Percentiles rank a stretch among this genome's conserved stretches.
Evolutionary conservation across 1,140 invertebrate genomes (phyloP).

Genomic region (Frieseomelitta varia): DNA sequence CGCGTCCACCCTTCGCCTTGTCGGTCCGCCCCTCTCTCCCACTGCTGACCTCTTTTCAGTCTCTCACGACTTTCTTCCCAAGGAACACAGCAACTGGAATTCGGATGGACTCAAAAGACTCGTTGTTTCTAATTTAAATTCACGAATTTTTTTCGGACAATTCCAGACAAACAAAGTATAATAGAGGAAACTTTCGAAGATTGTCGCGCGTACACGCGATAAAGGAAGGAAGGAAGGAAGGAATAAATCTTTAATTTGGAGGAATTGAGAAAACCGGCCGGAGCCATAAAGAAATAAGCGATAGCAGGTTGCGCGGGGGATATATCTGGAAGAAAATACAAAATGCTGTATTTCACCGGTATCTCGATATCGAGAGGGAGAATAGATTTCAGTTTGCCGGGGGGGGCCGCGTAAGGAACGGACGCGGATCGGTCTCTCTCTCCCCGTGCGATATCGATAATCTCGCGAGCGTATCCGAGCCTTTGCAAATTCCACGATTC

Average conservation of each 20-base stretch:
- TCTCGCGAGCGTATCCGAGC: neutral
- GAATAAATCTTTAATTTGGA: neutral
- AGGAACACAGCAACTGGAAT: slow-evolving; percentile 14
- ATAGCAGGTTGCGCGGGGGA: neutral
- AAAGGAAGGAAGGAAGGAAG: too few species aligned
- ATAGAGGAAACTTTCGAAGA: too few species aligned
- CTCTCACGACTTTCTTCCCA: slow-evolving; percentile 14
- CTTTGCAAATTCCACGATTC: slow-evolving; percentile 23
- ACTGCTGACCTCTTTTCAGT: slow-evolving; percentile 25
- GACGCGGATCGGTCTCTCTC: neutral
- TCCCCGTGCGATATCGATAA: slow-evolving; percentile 20
- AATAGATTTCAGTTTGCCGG: neutral
- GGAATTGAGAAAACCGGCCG: neutral
- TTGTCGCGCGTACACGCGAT: too few species aligned
- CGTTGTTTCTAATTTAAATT: too few species aligned
- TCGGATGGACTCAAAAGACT: neutral
- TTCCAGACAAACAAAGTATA: too few species aligned
- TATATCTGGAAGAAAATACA: neutral
- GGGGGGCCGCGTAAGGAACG: neutral
- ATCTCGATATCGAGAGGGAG: neutral
- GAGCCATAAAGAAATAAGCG: neutral
- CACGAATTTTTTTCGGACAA: too few species aligned
- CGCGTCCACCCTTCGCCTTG: neutral
- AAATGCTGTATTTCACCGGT: neutral
- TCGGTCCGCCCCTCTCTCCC: neutral